Evolutionary conservation across 2,113 vertebrate species (phyloP).

Genomic region (Hydropotes inermis): DNA sequence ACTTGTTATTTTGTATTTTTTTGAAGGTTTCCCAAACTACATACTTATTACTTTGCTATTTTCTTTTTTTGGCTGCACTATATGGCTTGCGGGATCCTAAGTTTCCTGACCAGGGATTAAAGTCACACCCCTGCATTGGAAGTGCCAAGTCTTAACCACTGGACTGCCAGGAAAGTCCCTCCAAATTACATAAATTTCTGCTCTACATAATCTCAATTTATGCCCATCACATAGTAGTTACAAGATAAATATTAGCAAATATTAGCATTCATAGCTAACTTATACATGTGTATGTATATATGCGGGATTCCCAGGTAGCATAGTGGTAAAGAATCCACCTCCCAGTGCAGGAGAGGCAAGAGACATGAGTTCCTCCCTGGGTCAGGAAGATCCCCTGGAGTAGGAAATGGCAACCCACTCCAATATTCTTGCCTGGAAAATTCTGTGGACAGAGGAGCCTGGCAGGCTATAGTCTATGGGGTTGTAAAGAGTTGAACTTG

Average conservation of each 20-base stretch:
- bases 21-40: neutral
- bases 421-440: neutral
- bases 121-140: neutral
- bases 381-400: neutral
- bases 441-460: neutral
- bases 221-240: neutral
- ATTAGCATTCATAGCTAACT: neutral
- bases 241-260: neutral
- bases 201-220: neutral
- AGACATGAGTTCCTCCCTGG: rapidly evolving
- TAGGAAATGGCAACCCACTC: neutral
- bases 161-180: neutral
- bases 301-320: neutral
- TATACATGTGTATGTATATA: neutral
- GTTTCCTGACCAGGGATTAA: neutral
- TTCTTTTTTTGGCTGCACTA: neutral
- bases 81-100: neutral
- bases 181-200: neutral
- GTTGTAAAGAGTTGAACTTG: neutral
- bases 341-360: neutral
- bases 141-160: neutral
- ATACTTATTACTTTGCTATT: neutral
- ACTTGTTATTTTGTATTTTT: neutral
- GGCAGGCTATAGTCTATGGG: neutral
- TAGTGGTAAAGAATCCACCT: neutral